Evolutionary conservation across 1,140 invertebrate species (phyloP), one percentile per base, ranked within the genome.

Genomic region (Octopus bimaculoides): DNA sequence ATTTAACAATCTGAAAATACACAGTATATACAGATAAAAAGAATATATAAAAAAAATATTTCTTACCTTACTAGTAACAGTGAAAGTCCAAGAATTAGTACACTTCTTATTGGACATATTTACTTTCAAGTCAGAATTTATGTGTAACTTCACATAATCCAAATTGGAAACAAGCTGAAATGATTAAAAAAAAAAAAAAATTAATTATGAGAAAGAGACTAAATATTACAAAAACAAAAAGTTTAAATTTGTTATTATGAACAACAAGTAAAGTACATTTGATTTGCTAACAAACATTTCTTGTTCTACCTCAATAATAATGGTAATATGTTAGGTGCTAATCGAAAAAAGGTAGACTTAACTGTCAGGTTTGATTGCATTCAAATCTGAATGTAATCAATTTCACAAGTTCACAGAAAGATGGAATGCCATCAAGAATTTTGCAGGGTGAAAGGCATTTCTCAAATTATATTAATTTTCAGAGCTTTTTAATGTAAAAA

Each of bases 41-140:
- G 26, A 41, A 41, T 10, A 78, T 55, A 78, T 17, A 61, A 75
- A 54, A 52, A 53, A 55, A 41, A 73, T 20, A 10, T 14, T 69
- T 81, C 84, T 82, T 82, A 90, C 92, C 80, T 87, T 88, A 76
- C 87, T 87, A 12, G 88, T 89, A 12, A 94, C 79, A 8, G 91
- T 91, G 84, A 95, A 94, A 6, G 91, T 92, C 94, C 94, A 95
- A 73, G 92, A 91, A 77, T 92, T 91, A 78, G 91, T 92, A 82
- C 92, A 93, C 80, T 92, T 92, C 89, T 94, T 95, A 41, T 92
- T 92, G 54, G 92, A 92, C 82, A 94, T 92, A 61, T 92, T 94
- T 52, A 93, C 92, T 20, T 92, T 92, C 77, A 93, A 88, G 79
- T 93, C 92, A 81, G 91, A 91, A 80, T 92, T 92, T 80, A 92